A percentile compares a stretch with the other conserved stretches of the same genome.
phyloP scores from a whole-genome alignment of 2,113 vertebrate genomes.

The Aspidoscelis tigris region DNA sequence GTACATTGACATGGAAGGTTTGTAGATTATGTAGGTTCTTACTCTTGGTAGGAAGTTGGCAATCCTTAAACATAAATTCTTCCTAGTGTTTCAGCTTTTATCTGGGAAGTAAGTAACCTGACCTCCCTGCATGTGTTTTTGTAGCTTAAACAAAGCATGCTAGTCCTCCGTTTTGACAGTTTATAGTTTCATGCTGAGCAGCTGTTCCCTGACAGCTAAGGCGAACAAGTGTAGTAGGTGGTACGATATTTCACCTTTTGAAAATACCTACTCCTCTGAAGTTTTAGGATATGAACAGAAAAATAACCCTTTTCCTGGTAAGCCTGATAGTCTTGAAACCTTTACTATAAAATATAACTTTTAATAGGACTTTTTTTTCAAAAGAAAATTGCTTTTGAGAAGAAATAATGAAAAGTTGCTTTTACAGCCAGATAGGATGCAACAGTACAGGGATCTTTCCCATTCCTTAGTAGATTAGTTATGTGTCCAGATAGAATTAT shows the following conservation, averaged over 20 bases:
- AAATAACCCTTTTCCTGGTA: constrained; percentile 56
- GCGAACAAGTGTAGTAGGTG: constrained; percentile 75
- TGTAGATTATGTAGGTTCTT: constrained; percentile 16
- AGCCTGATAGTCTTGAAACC: constrained; percentile 31
- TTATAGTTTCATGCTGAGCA: constrained; percentile 75
- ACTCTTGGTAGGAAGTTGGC: constrained; percentile 54
- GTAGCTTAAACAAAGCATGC: constrained; percentile 71
- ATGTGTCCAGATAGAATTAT: background rate
- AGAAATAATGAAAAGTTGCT: background rate
- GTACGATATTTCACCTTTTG: constrained; percentile 53
- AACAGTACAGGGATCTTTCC: background rate
- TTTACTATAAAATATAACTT: accelerated
- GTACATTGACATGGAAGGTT: background rate
- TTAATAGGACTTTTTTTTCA: background rate
- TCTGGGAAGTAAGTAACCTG: constrained; percentile 75
- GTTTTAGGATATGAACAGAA: constrained; percentile 53
- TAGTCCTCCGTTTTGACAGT: constrained; percentile 76
- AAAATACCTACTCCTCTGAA: constrained; percentile 70
- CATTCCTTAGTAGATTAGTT: background rate
- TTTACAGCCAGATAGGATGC: background rate
- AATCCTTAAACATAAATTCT: constrained; percentile 68
- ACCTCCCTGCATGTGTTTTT: constrained; percentile 70
- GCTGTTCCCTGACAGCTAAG: constrained; percentile 77
- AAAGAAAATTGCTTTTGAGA: constrained; percentile 17
- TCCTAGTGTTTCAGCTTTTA: constrained; percentile 63